Percentiles rank a stretch among this genome's conserved stretches.
Evolutionary conservation across 1,140 invertebrate species (phyloP).

Genomic region (Monomorium pharaonis): DNA sequence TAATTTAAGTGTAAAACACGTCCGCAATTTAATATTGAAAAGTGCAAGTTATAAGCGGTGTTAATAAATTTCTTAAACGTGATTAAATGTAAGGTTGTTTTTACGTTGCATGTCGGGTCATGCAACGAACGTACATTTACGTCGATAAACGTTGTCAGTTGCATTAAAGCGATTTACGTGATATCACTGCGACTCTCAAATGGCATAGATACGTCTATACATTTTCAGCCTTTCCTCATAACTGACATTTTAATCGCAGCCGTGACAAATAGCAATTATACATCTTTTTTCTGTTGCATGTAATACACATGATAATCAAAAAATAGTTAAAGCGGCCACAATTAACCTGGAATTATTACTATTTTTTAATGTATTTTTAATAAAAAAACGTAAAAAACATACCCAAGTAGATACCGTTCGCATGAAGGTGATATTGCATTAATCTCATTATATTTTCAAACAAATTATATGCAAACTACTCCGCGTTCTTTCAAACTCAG

Average conservation of each 20-base stretch:
- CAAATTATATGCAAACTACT: neutral
- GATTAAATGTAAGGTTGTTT: neutral
- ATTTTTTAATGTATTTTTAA: neutral
- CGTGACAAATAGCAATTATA: neutral
- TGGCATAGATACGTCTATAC: neutral
- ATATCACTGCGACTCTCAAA: neutral
- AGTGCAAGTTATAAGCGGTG: neutral
- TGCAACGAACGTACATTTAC: neutral
- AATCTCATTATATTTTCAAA: slow-evolving; percentile 16
- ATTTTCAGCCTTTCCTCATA: neutral
- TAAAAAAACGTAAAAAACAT: neutral
- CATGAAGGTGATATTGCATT: neutral
- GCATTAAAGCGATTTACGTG: slow-evolving; percentile 17
- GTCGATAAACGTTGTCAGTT: neutral
- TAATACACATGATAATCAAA: neutral
- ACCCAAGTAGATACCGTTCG: neutral
- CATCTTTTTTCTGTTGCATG: neutral
- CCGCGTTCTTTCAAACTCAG: neutral
- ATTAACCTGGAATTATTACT: neutral
- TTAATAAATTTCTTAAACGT: neutral
- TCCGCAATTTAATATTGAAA: neutral
- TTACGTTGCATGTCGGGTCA: neutral
- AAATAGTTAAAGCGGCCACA: neutral
- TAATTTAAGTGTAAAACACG: neutral
- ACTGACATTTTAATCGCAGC: neutral